A percentile compares a stretch with the other conserved stretches of the same genome.
Evolutionary conservation across 2,113 vertebrate species (phyloP).

Genomic region (Glaucomys volans): DNA sequence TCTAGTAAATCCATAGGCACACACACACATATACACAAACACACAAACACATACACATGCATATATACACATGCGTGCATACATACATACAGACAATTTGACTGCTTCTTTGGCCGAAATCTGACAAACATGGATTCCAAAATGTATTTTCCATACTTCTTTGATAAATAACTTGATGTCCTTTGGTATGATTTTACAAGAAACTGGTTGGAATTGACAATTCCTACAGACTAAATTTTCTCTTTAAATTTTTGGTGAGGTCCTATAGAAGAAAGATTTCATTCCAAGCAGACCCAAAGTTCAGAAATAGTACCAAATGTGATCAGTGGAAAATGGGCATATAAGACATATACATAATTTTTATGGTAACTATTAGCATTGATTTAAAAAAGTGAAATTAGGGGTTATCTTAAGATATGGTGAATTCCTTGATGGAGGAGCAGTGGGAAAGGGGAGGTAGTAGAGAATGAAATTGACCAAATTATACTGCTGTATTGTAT

Average conservation of each 20-base stretch:
- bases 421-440: not conserved
- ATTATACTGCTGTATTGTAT: too few relatives aligned
- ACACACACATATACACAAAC: not conserved
- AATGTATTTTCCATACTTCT: not conserved
- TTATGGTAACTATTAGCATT: not conserved
- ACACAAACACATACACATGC: too few relatives aligned
- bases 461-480: too few relatives aligned
- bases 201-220: not conserved
- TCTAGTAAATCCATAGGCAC: not conserved
- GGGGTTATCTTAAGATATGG: not conserved
- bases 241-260: not conserved
- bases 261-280: not conserved
- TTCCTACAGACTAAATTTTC: not conserved
- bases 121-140: not conserved
- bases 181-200: not conserved
- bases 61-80: not conserved
- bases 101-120: not conserved
- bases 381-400: not conserved
- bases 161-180: not conserved
- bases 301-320: not conserved
- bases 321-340: not conserved
- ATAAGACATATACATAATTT: not conserved
- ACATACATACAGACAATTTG: not conserved
- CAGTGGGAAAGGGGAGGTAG: too few relatives aligned
- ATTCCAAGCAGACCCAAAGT: not conserved